These are phyloP conservation scores for Bos indicus DNA, from an alignment of 2,113 vertebrate species.

Conservation along the genomic window DNA sequence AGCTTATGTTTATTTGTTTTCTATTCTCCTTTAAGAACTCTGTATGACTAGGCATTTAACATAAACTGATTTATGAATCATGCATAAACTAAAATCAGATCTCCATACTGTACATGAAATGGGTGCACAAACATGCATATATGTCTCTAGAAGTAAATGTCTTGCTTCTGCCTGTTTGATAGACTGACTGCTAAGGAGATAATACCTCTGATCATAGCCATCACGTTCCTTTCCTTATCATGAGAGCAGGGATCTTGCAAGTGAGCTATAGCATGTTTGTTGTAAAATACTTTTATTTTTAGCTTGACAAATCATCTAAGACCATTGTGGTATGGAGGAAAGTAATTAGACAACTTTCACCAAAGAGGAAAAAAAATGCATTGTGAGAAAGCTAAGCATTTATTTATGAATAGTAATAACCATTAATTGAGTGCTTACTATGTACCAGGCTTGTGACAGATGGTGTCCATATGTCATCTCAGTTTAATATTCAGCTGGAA, in stretches of 20 bases:
- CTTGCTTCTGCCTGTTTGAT: neutral
- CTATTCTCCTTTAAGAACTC: neutral
- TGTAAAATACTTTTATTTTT: neutral
- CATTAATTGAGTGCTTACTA: slow-evolving; percentile 53
- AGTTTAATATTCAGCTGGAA: neutral
- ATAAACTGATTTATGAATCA: neutral
- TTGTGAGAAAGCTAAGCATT: neutral
- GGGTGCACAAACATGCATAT: too few relatives aligned
- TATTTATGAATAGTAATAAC: slow-evolving; percentile 2
- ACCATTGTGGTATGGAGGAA: neutral
- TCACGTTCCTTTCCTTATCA: neutral
- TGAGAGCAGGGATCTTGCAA: neutral
- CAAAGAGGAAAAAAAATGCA: neutral
- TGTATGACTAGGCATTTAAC: neutral
- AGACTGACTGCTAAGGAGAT: neutral
- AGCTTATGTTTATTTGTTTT: neutral
- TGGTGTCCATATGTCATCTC: neutral
- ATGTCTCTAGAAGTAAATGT: neutral
- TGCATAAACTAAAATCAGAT: neutral
- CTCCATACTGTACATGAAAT: neutral
- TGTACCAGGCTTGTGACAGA: neutral
- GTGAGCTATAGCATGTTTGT: neutral
- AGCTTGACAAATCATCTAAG: neutral
- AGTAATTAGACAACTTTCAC: neutral
- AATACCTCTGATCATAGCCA: neutral